These are phyloP conservation scores for Adelognathus sp. DNA, from an alignment of 2,888 invertebrate genomes.

Conservation along the genomic window DNA sequence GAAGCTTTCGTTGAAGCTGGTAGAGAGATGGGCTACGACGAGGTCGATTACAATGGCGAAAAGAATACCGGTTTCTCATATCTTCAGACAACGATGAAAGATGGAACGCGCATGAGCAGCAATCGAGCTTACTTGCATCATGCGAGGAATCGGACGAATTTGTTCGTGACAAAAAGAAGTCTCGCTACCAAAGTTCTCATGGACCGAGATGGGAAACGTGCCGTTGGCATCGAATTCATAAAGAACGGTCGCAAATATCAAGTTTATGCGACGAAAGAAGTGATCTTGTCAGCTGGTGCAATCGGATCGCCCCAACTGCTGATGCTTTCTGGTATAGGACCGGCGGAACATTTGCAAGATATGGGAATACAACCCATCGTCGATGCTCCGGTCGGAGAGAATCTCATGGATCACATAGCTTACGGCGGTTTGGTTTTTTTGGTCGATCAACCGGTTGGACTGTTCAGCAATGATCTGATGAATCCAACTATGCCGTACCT, in stretches of 20 bases:
- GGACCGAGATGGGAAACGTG: slow-evolving; percentile 84
- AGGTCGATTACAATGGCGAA: slow-evolving; percentile 87
- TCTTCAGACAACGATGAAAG: slow-evolving; percentile 85
- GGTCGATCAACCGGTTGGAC: too few relatives aligned
- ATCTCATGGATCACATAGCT: slow-evolving; percentile 86
- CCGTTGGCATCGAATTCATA: slow-evolving; percentile 87
- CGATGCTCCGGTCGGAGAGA: slow-evolving; percentile 85
- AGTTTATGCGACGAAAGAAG: slow-evolving; percentile 88
- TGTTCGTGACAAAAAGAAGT: slow-evolving; percentile 85
- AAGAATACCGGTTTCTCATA: slow-evolving; percentile 86
- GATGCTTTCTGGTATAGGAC: too few relatives aligned
- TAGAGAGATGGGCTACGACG: slow-evolving; percentile 84
- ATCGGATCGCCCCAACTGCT: too few relatives aligned
- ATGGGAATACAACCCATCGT: slow-evolving; percentile 83
- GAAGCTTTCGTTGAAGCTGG: slow-evolving; percentile 86
- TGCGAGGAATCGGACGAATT: slow-evolving; percentile 84
- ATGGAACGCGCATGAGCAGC: too few relatives aligned
- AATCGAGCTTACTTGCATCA: slow-evolving; percentile 84
- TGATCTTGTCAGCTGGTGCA: slow-evolving; percentile 93
- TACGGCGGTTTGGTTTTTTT: too few relatives aligned
- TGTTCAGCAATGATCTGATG: slow-evolving; percentile 19
- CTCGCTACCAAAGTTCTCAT: slow-evolving; percentile 86
- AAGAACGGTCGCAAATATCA: slow-evolving; percentile 81
- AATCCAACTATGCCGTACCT: slow-evolving; percentile 61
- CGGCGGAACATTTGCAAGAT: slow-evolving; percentile 83